Conservation (phyloP, 2,888 invertebrate species). For the Xylota sylvarum region DNA sequence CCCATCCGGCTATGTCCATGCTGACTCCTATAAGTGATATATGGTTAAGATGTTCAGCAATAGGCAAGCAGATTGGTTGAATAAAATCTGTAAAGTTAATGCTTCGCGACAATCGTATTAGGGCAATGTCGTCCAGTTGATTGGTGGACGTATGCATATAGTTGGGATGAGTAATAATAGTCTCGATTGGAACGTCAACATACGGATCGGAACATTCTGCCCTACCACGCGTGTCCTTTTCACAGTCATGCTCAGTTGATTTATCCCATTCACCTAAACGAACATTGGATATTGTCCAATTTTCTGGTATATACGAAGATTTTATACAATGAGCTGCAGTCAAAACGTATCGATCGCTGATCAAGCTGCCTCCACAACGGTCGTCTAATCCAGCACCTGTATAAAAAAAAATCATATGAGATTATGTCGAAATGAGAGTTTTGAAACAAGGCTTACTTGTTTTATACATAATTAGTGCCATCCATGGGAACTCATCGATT, state of each 20-base stretch:
- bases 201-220: constrained; percentile 87
- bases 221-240: constrained; percentile 77
- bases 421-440: background rate
- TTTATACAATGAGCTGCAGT: constrained; percentile 92
- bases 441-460: constrained; percentile 79
- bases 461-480: constrained; percentile 85
- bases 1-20: constrained; percentile 88
- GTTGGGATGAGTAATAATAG: constrained; percentile 87
- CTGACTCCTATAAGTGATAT: constrained; percentile 83
- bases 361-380: constrained; percentile 91
- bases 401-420: background rate
- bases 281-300: constrained; percentile 86
- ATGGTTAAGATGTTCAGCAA: constrained; percentile 78
- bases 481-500: constrained; percentile 88
- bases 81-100: constrained; percentile 86
- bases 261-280: constrained; percentile 84
- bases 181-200: constrained; percentile 87
- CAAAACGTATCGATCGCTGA: constrained; percentile 88
- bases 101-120: constrained; percentile 87
- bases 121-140: constrained; percentile 90
- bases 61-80: constrained; percentile 88
- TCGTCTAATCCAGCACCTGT: constrained; percentile 85
- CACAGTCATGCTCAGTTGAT: constrained; percentile 80
- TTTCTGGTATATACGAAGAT: constrained; percentile 87
- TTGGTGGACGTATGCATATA: constrained; percentile 87